A percentile compares a stretch with the other conserved stretches of the same genome.
Conservation (phyloP, 2,888 invertebrate species). For the Cynaeus angustus region DNA sequence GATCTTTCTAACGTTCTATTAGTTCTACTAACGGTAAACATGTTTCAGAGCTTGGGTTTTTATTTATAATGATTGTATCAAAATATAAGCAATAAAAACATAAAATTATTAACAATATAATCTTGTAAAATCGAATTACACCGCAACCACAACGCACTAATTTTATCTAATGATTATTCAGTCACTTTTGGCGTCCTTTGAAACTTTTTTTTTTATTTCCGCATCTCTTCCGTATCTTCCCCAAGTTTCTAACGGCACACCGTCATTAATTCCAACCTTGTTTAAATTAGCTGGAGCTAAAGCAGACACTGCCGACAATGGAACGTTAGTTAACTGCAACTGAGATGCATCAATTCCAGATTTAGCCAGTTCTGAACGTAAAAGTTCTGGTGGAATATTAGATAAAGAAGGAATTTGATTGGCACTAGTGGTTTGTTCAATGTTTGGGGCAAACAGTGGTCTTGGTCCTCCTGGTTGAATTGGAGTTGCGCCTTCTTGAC, state of each 20-base stretch:
- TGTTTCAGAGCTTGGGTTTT: no score
- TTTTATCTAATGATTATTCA: constrained; percentile 18
- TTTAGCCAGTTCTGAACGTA: constrained; percentile 35
- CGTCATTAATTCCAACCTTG: constrained; percentile 14
- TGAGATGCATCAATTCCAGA: constrained; percentile 36
- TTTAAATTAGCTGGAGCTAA: constrained; percentile 6
- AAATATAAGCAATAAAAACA: no score
- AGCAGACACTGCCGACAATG: constrained; percentile 31
- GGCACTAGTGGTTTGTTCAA: neutral
- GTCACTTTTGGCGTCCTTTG: constrained; percentile 1
- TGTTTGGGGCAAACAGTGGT: neutral
- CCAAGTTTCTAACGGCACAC: constrained; percentile 33
- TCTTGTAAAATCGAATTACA: no score
- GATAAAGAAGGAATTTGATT: constrained; percentile 10
- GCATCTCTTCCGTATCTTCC: constrained; percentile 53
- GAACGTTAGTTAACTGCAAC: constrained; percentile 35
- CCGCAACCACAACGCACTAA: constrained; percentile 1
- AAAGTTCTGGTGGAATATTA: constrained; percentile 24
- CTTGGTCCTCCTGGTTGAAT: neutral
- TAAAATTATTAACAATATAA: no score
- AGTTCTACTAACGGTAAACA: no score
- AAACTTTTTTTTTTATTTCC: constrained; percentile 17
- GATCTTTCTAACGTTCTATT: no score
- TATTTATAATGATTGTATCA: no score
- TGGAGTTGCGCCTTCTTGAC: neutral